Base-by-base conservation (phyloP, 2,113 vertebrate genomes). In the Tenrec ecaudatus region DNA sequence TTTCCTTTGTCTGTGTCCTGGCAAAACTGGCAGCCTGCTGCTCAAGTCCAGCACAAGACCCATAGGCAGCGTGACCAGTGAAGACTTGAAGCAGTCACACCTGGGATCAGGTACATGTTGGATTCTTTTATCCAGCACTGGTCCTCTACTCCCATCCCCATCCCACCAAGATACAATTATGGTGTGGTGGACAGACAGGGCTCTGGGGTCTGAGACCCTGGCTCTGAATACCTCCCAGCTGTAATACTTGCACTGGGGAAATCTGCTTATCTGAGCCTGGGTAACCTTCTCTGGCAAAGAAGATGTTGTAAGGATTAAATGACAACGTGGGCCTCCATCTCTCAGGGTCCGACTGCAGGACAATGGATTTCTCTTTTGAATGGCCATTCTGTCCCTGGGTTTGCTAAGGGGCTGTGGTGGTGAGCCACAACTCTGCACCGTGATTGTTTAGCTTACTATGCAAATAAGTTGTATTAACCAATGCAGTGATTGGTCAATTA, bases 71-170 rank as follows among this genome's bases (percentile, higher is more conserved):
- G 3, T 0, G 2, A 38, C 40, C 25, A 40, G 23, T 11, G 3
- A 47, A 16, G 16, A 87, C 22, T 4, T 2, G 36, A 16, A 17
- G 10, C 0, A 0, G 79, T 43, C 17, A 57, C 40, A 2, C 33
- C 36, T 43, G 1, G 0, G 22, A 68, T n/a, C 4, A 10, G 57
- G 57, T 2, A 33, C 2, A 4, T 1, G 3, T 11, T 19, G 0
- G 17, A 25, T 31, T 40, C 71, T 47, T 38, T 16, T 40, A 60
- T 0, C n/a, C 47, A 38, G 58, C 38, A n/a, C 40, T 7, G 6
- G 2, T 5, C 22, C 79, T 29, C 7, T 3, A 2, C 31, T 20
- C 4, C 75, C 40, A n/a, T 36, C 78, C 3, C 58, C 25, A 11
- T 25, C 23, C 69, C 73, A 73, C n/a, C 16, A 71, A 88, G 43